Conservation (phyloP, 2,888 invertebrate genomes). For the Drosophila quinaria region DNA sequence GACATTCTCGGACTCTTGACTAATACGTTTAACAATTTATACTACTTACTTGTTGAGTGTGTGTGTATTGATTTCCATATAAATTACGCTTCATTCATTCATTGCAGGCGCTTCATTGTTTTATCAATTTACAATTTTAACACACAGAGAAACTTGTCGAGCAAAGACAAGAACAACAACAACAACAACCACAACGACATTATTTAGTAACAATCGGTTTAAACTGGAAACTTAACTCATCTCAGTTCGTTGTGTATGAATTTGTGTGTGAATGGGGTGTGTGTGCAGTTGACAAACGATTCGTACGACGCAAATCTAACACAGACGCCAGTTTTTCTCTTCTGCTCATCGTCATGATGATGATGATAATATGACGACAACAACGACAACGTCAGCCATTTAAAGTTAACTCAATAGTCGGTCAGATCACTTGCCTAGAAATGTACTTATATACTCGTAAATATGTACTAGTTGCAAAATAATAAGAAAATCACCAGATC, state of each 20-base stretch:
- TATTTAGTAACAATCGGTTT: constrained; percentile 72
- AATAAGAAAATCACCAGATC: background rate
- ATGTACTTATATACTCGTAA: background rate
- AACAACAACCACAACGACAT: constrained; percentile 37
- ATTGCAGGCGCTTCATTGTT: constrained; percentile 65
- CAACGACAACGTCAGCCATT: constrained; percentile 43
- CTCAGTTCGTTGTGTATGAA: constrained; percentile 30
- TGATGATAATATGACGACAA: constrained; percentile 30
- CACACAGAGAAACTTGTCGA: constrained; percentile 46
- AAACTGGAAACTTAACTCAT: constrained; percentile 66
- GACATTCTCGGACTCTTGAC: constrained; percentile 27
- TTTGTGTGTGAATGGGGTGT: constrained; percentile 37
- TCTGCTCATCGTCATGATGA: constrained; percentile 37
- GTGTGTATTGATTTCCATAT: constrained; percentile 74
- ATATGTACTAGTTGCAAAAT: background rate
- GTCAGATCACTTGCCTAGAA: constrained; percentile 49
- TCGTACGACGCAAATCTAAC: constrained; percentile 77
- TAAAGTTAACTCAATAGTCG: constrained; percentile 57
- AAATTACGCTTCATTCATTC: constrained; percentile 76
- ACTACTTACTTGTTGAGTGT: constrained; percentile 21
- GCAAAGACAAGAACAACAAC: constrained; percentile 26
- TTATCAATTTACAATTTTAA: constrained; percentile 79
- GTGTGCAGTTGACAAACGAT: constrained; percentile 61
- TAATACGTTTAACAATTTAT: constrained; percentile 14
- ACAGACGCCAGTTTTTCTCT: constrained; percentile 31